These are phyloP conservation scores for Caenorhabditis japonica DNA, from an alignment of 2,888 invertebrate genomes.

Conservation along the genomic window DNA sequence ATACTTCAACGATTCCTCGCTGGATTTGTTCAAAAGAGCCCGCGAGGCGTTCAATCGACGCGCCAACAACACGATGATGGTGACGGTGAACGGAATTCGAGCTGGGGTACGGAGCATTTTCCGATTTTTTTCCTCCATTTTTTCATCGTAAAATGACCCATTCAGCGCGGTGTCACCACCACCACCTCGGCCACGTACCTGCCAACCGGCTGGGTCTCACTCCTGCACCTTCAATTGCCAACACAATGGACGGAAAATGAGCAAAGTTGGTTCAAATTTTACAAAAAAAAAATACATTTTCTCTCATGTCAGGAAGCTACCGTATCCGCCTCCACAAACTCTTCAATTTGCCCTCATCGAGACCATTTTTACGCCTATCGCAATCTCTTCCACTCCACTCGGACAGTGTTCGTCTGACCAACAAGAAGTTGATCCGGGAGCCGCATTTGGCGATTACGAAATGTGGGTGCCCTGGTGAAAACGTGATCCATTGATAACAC, in stretches of 20 bases:
- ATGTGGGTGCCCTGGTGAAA: conserved; percentile 55
- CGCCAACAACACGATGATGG: conserved; percentile 54
- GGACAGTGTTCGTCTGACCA: conserved; percentile 40
- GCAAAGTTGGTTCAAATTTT: conserved; percentile 22
- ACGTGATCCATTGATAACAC: no score
- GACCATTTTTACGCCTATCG: conserved; percentile 58
- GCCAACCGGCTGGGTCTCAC: conserved; percentile 63
- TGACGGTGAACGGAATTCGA: conserved; percentile 52
- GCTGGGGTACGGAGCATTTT: conserved; percentile 41
- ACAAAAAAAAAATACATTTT: conserved; percentile 1
- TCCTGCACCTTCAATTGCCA: conserved; percentile 63
- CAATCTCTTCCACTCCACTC: conserved; percentile 49
- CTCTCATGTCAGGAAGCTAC: conserved; percentile 49
- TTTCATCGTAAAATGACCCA: neutral
- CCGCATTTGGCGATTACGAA: conserved; percentile 59
- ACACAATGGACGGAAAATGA: conserved; percentile 59
- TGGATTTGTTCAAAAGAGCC: conserved; percentile 50
- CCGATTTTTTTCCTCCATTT: neutral
- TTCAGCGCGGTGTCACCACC: conserved; percentile 47
- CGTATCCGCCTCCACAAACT: conserved; percentile 63
- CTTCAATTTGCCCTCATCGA: conserved; percentile 57
- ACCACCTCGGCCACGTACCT: conserved; percentile 59
- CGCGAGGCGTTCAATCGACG: conserved; percentile 54
- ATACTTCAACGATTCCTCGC: conserved; percentile 54
- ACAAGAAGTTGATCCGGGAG: conserved; percentile 44